phyloP scores from a whole-genome alignment of 1,140 invertebrate genomes.

The Artemia franciscana region DNA sequence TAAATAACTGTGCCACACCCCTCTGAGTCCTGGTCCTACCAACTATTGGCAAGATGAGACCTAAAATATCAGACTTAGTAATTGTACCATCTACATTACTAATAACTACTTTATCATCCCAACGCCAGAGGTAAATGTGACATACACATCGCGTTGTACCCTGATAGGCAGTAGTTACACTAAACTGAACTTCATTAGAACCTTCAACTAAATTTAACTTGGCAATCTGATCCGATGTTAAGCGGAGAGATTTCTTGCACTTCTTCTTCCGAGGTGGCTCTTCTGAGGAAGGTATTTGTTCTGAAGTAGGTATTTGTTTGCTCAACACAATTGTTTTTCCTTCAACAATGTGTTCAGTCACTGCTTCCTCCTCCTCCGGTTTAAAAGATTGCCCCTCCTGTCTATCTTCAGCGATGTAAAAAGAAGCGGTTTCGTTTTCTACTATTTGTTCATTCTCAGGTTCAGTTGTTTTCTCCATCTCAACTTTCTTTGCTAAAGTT shows the following conservation, averaged over 20 bases:
- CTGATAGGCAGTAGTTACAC: conserved; percentile 95
- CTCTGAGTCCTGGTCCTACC: conserved; percentile 93
- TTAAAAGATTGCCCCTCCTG: too few relatives aligned
- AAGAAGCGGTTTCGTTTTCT: too few relatives aligned
- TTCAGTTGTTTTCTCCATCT: too few relatives aligned
- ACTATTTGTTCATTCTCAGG: too few relatives aligned
- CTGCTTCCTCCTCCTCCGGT: too few relatives aligned
- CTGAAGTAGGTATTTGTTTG: too few relatives aligned
- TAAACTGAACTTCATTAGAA: conserved; percentile 88
- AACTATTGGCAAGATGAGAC: conserved; percentile 90
- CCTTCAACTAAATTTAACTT: conserved; percentile 66
- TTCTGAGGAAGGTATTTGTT: too few relatives aligned
- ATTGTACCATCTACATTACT: conserved; percentile 99
- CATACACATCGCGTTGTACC: conserved; percentile 89
- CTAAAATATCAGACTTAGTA: conserved; percentile 95
- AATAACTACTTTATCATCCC: conserved; percentile 91
- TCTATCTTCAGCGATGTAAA: too few relatives aligned
- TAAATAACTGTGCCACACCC: conserved; percentile 91
- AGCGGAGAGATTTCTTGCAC: conserved; percentile 63
- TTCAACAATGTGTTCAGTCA: too few relatives aligned
- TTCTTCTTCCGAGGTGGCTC: conserved; percentile 5
- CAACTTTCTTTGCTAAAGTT: too few relatives aligned
- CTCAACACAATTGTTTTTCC: too few relatives aligned
- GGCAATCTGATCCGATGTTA: conserved; percentile 83
- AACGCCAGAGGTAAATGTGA: conserved; percentile 88